Base-by-base conservation (phyloP, 1,140 invertebrate genomes). In the Bombus confusus region DNA sequence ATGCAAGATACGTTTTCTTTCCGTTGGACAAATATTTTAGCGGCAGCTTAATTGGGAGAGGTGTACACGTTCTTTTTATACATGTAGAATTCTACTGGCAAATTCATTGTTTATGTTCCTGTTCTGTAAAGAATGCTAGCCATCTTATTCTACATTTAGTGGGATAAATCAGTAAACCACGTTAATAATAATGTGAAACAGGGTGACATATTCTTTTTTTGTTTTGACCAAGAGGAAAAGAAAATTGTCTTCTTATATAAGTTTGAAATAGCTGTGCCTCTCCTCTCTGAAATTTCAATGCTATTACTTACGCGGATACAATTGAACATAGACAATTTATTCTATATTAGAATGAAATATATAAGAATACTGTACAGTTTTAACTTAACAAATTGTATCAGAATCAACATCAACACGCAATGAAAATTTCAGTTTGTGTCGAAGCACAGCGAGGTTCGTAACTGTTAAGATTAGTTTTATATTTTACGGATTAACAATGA, bases 31-130 rank as follows among this genome's bases (percentile, higher is more conserved):
- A 72, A 75, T 88, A 75, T 73, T 62, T 43, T 85, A 88, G 85
- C 41, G 88, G 92, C 92, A 91, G 90, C 87, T 91, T 91, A 86
- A 87, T 80, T 82, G 86, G 88, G 87, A 91, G 86, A 92, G 88
- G 88, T 93, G 86, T 92, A 93, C 79, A 91, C 86, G 89, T 87
- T 87, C 77, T 74, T 85, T 78, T 88, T 76, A 86, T 81, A 87
- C 37, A 71, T 37, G 78, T 90, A 91, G 85, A 90, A 84, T 85
- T 86, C 78, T 83, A 47, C 86, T 80, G 85, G 66, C 77, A 88
- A 91, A 92, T 91, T 91, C 62, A 87, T 59, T 90, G 88, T 78
- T 92, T 93, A 94, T 94, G 93, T 94, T 94, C 93, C 92, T 93
- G 91, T 93, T 91, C 88, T 87, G 87, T 88, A 87, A 92, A 91